Evolutionary conservation across 2,113 vertebrate species (phyloP).

Genomic region (Dasypus novemcinctus): DNA sequence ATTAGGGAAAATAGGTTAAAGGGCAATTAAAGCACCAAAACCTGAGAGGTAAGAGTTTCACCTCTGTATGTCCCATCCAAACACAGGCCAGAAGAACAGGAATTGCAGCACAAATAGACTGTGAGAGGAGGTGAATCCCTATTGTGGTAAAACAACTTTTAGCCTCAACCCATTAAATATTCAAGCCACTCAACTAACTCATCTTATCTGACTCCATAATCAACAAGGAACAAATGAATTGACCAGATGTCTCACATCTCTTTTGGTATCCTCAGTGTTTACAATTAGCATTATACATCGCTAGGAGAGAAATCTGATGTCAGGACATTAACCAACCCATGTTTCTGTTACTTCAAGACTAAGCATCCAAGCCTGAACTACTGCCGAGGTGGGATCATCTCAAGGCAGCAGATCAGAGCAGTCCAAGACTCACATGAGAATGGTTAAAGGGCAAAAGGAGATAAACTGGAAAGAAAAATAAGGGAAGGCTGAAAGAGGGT

Average conservation of each 20-base stretch:
- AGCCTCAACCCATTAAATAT: neutral
- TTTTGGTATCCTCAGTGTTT: neutral
- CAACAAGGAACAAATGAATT: neutral
- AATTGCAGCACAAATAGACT: neutral
- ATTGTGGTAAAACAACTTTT: neutral
- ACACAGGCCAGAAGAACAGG: neutral
- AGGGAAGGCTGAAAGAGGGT: neutral
- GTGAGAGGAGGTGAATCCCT: neutral
- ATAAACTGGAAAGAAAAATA: neutral
- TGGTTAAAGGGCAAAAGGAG: neutral
- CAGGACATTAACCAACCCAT: neutral
- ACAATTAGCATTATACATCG: neutral
- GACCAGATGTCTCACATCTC: neutral
- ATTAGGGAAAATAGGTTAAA: neutral
- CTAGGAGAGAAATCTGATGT: neutral
- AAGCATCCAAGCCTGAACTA: neutral
- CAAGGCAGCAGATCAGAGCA: rapidly evolving
- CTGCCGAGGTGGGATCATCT: no score
- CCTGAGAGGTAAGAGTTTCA: neutral
- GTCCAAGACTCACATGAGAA: neutral
- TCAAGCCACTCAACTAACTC: neutral
- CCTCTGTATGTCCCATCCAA: rapidly evolving
- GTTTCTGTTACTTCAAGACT: neutral
- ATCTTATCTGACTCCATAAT: neutral
- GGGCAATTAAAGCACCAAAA: neutral